Percentiles rank a stretch among this genome's conserved stretches.
Conservation (phyloP, 2,888 invertebrate genomes). For the Cerceris ruficornis region DNA sequence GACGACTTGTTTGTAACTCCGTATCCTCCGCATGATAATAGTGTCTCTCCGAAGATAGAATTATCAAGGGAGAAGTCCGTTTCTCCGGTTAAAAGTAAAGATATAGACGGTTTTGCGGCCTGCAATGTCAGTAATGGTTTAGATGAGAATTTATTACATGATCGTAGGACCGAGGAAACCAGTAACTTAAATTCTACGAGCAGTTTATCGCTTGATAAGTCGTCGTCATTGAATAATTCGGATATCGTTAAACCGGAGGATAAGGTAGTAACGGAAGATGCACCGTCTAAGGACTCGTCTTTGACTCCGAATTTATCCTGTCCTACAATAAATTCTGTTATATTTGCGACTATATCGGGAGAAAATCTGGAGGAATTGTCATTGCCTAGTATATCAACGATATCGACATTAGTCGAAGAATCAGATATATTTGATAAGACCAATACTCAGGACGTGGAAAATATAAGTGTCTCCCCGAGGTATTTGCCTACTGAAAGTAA, state of each 20-base stretch:
- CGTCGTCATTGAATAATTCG: neutral
- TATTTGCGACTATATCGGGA: conserved; percentile 12
- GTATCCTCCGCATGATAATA: conserved; percentile 1
- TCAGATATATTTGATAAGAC: conserved; percentile 1
- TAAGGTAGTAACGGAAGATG: neutral
- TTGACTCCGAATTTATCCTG: conserved; percentile 4
- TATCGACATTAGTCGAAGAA: conserved; percentile 27
- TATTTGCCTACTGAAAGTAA: conserved; percentile 16
- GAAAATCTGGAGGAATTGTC: conserved; percentile 30
- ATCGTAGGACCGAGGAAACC: neutral
- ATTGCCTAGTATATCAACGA: conserved; percentile 35
- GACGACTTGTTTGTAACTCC: conserved; percentile 9
- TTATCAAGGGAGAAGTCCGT: conserved; percentile 2
- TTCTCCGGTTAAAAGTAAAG: neutral
- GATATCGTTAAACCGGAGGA: neutral
- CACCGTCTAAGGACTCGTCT: conserved; percentile 1
- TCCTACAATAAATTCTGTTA: conserved; percentile 21
- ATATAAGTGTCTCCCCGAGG: neutral
- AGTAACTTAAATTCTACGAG: conserved; percentile 28
- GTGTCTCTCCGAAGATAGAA: conserved; percentile 8
- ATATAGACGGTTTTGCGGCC: conserved; percentile 3
- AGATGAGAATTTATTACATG: conserved; percentile 14
- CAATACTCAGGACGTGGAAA: neutral
- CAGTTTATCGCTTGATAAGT: conserved; percentile 8
- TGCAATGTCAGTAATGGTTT: neutral